Base-by-base conservation (phyloP, 2,113 vertebrate species). In the Paracanthobrama guichenoti region DNA sequence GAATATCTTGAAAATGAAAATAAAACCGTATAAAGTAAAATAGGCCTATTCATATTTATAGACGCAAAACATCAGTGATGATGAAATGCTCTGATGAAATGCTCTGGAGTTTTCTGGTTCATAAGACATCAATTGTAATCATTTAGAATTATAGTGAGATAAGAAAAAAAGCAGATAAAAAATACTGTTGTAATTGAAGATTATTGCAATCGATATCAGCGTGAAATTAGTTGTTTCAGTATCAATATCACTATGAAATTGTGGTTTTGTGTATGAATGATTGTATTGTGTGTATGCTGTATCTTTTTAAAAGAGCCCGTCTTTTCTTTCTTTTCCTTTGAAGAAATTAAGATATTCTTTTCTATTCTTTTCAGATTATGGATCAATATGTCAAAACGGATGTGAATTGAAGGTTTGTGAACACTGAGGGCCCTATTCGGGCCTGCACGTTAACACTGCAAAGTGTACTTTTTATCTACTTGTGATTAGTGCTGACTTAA, bases 341-440 rank as follows among this genome's bases (percentile, higher is more conserved):
- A 24, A 71, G 57, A 81, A 80, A 73, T 87, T 89, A 83, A 88
- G 77, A 85, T 60, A n/a, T 28, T 81, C 72, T 64, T 89, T 89
- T 89, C 42, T 39, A 53, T 77, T 87, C 66, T 84, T 87, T 89
- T 77, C 86, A 89, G 88, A 87, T 89, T 80, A 73, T 59, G 86
- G 88, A 83, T 86, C 84, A 86, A 28, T 84, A 79, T 85, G 81
- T 73, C 86, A 84, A 86, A 89, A 69, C 86, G 88, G 88, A 89
- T 89, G 88, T 89, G 88, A 89, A 86, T 87, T 87, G 88, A 81
- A 87, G 79, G 72, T 82, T 84, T 82, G 79, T 86, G 86, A 86
- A 50, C 76, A 53, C 84, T 84, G 86, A 87, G 80, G 88, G 88
- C 88, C 88, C 88, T 83, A 55, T 39, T 57, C 14, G 88, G 88